Evolutionary conservation across 1,140 invertebrate species (phyloP).

Genomic region (Eufriesea mexicana): DNA sequence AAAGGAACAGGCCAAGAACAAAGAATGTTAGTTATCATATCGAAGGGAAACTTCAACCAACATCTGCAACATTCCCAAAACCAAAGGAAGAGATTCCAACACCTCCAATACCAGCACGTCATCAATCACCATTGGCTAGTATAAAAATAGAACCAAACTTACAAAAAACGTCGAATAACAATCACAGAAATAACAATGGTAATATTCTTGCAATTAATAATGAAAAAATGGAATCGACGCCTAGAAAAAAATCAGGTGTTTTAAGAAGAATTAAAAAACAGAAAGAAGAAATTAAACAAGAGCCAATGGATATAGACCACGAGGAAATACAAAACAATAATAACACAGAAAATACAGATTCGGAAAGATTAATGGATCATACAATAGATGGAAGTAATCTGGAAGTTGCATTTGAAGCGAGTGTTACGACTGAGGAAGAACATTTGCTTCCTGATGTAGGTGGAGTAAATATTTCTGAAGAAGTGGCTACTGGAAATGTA

Average conservation of each 20-base stretch:
- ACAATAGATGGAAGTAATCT: slow-evolving; percentile 74
- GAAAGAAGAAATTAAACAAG: slow-evolving; percentile 70
- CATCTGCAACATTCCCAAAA: slow-evolving; percentile 81
- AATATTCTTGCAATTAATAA: slow-evolving; percentile 70
- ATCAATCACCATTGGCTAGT: slow-evolving; percentile 27
- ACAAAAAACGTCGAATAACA: slow-evolving; percentile 58
- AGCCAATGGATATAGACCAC: slow-evolving; percentile 61
- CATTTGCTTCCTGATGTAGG: slow-evolving; percentile 74
- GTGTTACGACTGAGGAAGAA: slow-evolving; percentile 73
- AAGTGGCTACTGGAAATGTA: slow-evolving; percentile 68
- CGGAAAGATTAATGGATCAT: slow-evolving; percentile 59
- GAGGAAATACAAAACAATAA: slow-evolving; percentile 67
- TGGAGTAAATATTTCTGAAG: slow-evolving; percentile 65
- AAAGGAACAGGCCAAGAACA: slow-evolving; percentile 84
- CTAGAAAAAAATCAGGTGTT: slow-evolving; percentile 49
- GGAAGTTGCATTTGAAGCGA: slow-evolving; percentile 77
- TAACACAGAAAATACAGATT: slow-evolving; percentile 57
- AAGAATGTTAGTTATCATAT: slow-evolving; percentile 86
- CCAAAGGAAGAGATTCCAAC: slow-evolving; percentile 63
- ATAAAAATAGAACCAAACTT: slow-evolving; percentile 78
- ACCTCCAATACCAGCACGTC: background rate
- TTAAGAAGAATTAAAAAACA: slow-evolving; percentile 58
- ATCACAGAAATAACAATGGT: slow-evolving; percentile 77
- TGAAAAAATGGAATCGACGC: slow-evolving; percentile 48
- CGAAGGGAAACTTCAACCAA: slow-evolving; percentile 79